phyloP scores from a whole-genome alignment of 2,797 vertebrate species.

The Carapus acus region DNA sequence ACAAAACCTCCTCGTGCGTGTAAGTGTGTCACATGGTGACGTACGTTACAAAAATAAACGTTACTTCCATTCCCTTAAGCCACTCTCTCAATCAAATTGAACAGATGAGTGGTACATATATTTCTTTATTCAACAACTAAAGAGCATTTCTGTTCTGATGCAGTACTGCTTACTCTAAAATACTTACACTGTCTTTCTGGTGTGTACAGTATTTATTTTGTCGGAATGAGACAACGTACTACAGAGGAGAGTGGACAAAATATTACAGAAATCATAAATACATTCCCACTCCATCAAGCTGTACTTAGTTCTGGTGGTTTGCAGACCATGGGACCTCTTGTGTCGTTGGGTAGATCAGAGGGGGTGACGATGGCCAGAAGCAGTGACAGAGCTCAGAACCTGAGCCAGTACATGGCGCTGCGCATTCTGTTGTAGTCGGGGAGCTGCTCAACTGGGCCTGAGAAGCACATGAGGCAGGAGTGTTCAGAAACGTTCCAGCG shows the following conservation, averaged over 20 bases:
- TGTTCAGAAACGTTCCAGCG: constrained; percentile 2
- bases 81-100: too few relatives aligned
- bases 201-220: constrained; percentile 53
- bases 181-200: constrained; percentile 19
- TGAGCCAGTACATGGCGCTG: constrained; percentile 94
- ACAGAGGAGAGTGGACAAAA: constrained; percentile 75
- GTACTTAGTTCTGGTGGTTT: constrained; percentile 17
- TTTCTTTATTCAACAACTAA: too few relatives aligned
- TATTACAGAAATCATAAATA: constrained; percentile 73
- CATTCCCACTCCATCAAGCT: constrained; percentile 50
- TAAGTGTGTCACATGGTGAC: constrained; percentile 22
- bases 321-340: too few relatives aligned
- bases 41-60: not conserved
- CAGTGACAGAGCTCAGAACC: constrained; percentile 73
- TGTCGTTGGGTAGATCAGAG: not conserved
- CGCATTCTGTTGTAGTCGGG: constrained; percentile 96
- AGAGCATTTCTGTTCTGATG: too few relatives aligned
- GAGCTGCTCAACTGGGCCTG: constrained; percentile 92
- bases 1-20: not conserved
- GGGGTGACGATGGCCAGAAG: constrained; percentile 9
- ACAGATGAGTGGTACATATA: too few relatives aligned
- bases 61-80: not conserved
- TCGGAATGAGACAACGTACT: constrained; percentile 68
- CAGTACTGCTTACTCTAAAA: too few relatives aligned
- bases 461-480: constrained; percentile 12